Evolutionary conservation across 2,113 vertebrate species (phyloP), one percentile per base, ranked within the genome.

Genomic region (Agapornis roseicollis): DNA sequence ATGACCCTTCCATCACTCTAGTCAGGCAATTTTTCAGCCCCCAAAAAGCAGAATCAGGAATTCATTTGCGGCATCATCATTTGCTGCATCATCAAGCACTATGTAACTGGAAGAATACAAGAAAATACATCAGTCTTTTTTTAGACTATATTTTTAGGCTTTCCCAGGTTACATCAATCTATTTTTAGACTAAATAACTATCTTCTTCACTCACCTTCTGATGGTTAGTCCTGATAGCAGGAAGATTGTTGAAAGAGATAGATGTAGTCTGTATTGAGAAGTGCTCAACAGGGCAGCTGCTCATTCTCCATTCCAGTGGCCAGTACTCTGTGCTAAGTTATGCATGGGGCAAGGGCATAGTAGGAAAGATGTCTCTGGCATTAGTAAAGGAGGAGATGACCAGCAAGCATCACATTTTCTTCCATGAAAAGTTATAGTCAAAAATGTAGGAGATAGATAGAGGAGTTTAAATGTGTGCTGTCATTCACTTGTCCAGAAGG

Each of bases 61-160:
- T 52, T 90, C 64, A 90, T 77, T 31, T 85, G 78, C 91, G 89
- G 64, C 42, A n/a, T 89, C 63, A 89, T 80, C 91, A 88, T 66
- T 70, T 74, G 85, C 74, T 83, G 50, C 46, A 72, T 58, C 73
- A 79, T 16, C 52, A 65, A 80, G 53, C 66, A 23, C 31, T 52
- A 9, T 46, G 15, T 20, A 76, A 66, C 55, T 35, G 7, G 33
- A 87, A 33, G 8, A 85, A 58, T 46, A 55, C 23, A 69, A 58
- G 29, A 63, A 88, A 90, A 85, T 3, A 50, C 10, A 86, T 22
- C 46, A 24, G 28, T 7, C 28, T 33, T 53, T 41, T 85, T 92
- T 65, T 72, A 93, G 47, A 7, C 25, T 42, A 1, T 20, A 76
- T 82, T 93, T 96, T 93, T 89, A 84, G 69, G 14, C 31, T 71